Percentiles rank a stretch among this genome's conserved stretches.
Evolutionary conservation across 2,888 invertebrate species (phyloP).

Genomic region (Zaprionus bogoriensis): DNA sequence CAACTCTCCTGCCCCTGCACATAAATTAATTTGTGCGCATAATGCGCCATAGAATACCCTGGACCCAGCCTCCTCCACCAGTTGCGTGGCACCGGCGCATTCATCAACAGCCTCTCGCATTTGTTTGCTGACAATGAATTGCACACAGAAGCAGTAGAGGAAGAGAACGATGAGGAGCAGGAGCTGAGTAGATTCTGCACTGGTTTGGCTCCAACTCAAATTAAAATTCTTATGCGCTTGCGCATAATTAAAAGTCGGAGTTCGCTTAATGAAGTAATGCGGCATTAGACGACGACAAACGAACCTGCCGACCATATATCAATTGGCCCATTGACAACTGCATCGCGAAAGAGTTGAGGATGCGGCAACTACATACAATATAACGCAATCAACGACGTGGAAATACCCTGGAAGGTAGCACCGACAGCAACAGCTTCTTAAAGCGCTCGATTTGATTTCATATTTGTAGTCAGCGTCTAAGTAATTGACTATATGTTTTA

Average conservation of each 20-base stretch:
- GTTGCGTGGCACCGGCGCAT: constrained; percentile 79
- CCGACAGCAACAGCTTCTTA: neutral
- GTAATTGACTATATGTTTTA: too few species aligned
- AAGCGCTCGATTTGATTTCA: too few species aligned
- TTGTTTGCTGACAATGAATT: constrained; percentile 80
- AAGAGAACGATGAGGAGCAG: too few species aligned
- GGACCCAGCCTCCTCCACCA: constrained; percentile 39
- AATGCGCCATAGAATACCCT: constrained; percentile 68
- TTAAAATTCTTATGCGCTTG: constrained; percentile 69
- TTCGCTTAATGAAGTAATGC: constrained; percentile 65
- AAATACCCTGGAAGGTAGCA: neutral
- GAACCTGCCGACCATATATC: constrained; percentile 41
- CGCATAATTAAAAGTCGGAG: constrained; percentile 71
- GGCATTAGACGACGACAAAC: constrained; percentile 62
- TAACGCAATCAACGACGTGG: neutral
- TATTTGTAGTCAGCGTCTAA: too few species aligned
- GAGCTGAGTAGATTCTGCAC: neutral
- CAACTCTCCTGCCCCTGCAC: constrained; percentile 36
- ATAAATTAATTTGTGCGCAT: constrained; percentile 78
- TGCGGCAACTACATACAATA: too few species aligned
- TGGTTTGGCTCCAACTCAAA: constrained; percentile 49
- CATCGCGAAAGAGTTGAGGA: neutral
- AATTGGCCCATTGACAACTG: constrained; percentile 53
- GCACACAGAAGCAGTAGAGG: constrained; percentile 43
- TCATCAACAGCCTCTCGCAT: constrained; percentile 76